Percentiles rank a stretch among this genome's conserved stretches.
These are phyloP conservation scores for Megalops cyprinoides DNA, from an alignment of 2,797 vertebrate species.

Conservation along the genomic window DNA sequence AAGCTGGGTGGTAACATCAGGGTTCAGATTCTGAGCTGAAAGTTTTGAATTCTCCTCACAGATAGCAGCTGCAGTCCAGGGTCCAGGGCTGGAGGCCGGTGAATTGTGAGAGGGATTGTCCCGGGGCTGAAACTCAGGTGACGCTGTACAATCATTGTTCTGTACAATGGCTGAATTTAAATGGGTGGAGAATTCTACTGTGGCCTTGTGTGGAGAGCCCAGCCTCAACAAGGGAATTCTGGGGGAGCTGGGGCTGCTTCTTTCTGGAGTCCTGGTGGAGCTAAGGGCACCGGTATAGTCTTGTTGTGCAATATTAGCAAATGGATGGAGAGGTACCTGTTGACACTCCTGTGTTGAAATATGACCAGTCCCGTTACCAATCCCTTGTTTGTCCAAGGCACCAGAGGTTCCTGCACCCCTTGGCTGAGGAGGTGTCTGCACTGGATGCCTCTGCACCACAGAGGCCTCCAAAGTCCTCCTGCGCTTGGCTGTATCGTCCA, in stretches of 20 bases:
- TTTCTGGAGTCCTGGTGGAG: background rate
- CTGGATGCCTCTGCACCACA: background rate
- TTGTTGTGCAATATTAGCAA: background rate
- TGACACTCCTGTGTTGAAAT: background rate
- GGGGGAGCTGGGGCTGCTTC: background rate
- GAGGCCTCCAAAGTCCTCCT: background rate
- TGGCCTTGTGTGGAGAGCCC: background rate
- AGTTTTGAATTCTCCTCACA: background rate
- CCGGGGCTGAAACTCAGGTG: background rate
- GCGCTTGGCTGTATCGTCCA: background rate
- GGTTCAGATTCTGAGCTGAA: constrained; percentile 28
- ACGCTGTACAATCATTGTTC: background rate
- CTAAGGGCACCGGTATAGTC: background rate
- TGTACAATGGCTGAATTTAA: background rate
- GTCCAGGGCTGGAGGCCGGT: background rate
- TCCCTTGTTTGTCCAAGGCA: background rate
- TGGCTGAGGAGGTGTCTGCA: background rate
- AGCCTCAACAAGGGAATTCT: background rate
- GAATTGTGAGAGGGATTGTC: constrained; percentile 2
- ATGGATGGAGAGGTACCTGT: background rate
- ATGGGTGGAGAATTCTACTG: background rate
- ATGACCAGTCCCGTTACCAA: background rate
- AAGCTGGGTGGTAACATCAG: constrained; percentile 23
- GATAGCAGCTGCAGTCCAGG: background rate
- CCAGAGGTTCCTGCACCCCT: background rate